Conservation (phyloP, 2,113 vertebrate species). For the Opisthocomus hoazin region DNA sequence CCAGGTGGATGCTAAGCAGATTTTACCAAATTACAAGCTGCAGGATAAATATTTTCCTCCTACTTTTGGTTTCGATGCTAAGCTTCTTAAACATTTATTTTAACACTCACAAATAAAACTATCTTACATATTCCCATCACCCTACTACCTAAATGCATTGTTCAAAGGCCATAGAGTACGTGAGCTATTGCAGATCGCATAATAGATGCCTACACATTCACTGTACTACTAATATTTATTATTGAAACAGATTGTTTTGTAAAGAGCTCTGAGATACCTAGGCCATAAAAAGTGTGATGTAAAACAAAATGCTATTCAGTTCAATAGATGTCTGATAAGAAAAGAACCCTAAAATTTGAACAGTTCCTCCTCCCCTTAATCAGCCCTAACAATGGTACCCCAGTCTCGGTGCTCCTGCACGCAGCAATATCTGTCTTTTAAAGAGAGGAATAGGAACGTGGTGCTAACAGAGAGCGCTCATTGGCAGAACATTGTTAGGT, state of each 20-base stretch:
- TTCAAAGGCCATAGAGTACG: constrained; percentile 5
- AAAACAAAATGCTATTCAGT: constrained; percentile 61
- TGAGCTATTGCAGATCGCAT: constrained; percentile 38
- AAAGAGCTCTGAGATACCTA: constrained; percentile 47
- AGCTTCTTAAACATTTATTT: constrained; percentile 16
- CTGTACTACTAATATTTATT: constrained; percentile 29
- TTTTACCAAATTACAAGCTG: not conserved
- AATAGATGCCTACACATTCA: constrained; percentile 46
- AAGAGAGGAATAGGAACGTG: constrained; percentile 52
- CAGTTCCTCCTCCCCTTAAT: constrained; percentile 52
- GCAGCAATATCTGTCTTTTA: constrained; percentile 31
- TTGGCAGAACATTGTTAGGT: constrained; percentile 61
- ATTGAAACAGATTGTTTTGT: constrained; percentile 40
- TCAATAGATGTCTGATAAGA: constrained; percentile 55
- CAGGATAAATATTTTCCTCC: constrained; percentile 11
- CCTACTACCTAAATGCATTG: not conserved
- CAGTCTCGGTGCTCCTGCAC: constrained; percentile 21
- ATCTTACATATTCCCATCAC: not conserved
- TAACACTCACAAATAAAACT: not conserved
- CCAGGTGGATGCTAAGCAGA: not conserved
- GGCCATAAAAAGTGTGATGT: constrained; percentile 40
- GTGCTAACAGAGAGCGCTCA: constrained; percentile 17
- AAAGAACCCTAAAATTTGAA: constrained; percentile 64
- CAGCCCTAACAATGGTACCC: constrained; percentile 58
- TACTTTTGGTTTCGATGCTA: not conserved